phyloP scores from a whole-genome alignment of 2,113 vertebrate genomes.

The Psammodynastes pulverulentus region DNA sequence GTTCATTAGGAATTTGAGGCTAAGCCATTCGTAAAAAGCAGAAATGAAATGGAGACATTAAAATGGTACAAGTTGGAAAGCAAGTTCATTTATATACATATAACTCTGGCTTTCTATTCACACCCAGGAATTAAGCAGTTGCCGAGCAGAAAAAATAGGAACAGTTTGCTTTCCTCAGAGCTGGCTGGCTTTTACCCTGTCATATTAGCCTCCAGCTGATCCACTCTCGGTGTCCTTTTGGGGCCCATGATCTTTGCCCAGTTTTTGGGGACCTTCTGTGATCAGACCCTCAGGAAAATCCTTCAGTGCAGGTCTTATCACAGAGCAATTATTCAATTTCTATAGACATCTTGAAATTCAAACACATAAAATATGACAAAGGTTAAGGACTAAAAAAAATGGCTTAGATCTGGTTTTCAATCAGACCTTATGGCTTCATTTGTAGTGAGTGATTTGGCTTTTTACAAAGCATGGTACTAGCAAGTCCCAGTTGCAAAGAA shows the following conservation, averaged over 20 bases:
- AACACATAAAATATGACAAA: conserved; percentile 37
- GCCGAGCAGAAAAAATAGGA: background rate
- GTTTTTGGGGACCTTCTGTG: conserved; percentile 27
- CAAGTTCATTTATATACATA: conserved; percentile 16
- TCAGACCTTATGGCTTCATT: conserved; percentile 25
- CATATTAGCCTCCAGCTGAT: conserved; percentile 39
- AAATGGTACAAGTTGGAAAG: conserved; percentile 12
- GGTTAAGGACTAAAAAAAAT: conserved; percentile 46
- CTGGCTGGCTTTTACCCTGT: conserved; percentile 56
- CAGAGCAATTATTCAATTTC: conserved; percentile 48
- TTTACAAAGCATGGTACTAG: conserved; percentile 24
- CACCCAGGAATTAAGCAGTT: background rate
- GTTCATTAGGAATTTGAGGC: background rate
- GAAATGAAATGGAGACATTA: background rate
- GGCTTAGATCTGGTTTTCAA: conserved; percentile 30
- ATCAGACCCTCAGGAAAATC: conserved; percentile 50
- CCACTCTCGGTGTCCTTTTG: conserved; percentile 24
- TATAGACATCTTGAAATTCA: conserved; percentile 32
- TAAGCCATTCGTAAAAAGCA: background rate
- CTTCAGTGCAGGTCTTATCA: conserved; percentile 47
- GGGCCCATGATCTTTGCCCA: conserved; percentile 28
- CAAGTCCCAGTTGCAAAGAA: conserved; percentile 35
- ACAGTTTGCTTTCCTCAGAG: conserved; percentile 12
- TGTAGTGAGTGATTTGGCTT: conserved; percentile 32
- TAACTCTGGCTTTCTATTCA: background rate